Evolutionary conservation across 2,888 invertebrate species (phyloP), one percentile per base, ranked within the genome.

Genomic region (Ypsolopha sequella): DNA sequence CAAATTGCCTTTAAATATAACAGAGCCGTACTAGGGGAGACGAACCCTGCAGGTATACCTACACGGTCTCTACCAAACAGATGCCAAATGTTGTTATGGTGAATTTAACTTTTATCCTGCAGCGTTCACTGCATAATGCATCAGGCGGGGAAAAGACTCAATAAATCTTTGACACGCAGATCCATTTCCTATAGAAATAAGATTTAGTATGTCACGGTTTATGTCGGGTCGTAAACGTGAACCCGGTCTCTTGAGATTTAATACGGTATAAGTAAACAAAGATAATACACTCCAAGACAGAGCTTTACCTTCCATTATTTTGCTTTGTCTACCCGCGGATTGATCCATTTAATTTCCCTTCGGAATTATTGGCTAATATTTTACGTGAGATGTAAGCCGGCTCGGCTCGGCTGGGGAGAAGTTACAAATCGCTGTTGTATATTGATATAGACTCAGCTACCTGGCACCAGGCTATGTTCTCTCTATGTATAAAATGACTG

Each of bases 261-360:
- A 47, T 13, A 14, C 14, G 36, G n/a, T 24, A 24, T 24, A 24
- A 24, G 24, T 36, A 36, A 47, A 45, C 13, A 6, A 36, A 35
- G 36, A 47, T 41, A 41, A 41, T 13, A 11, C 43, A 43, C 7
- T 7, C 41, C 2, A 10, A 2, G 13, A 14, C 8, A 43, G 13
- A 43, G 43, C 11, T 13, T 43, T 41, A 11, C 11, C 36, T 36
- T 36, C 36, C 46, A 35, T 36, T 51, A 33, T 36, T 45, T 11
- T 44, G n/a, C 34, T 24, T 24, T 72, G 66, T 65, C 62, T 59
- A 67, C 68, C 70, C 68, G 69, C 61, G 69, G 64, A 70, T 70
- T 68, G 65, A 64, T 70, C 68, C 60, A 64, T 75, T 73, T 75
- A 76, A 76, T 76, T 76, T 75, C 73, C 74, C 72, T 65, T 70